Conservation (phyloP, 2,888 invertebrate species). For the Rhagonycha lutea region DNA sequence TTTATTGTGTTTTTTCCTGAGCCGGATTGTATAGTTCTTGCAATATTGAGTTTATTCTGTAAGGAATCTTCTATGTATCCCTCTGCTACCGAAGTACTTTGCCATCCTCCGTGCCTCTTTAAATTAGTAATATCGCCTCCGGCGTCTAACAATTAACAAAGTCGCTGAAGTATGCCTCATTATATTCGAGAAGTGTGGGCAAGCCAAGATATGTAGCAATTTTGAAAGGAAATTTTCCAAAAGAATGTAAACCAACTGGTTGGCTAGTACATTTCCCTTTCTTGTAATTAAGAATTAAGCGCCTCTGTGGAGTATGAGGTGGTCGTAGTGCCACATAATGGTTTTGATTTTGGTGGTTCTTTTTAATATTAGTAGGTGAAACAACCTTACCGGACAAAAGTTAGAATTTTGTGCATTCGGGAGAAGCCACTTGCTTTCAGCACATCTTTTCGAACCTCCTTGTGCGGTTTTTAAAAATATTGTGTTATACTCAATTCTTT, state of each 20-base stretch:
- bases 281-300: not conserved
- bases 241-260: not conserved
- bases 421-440: too few species aligned
- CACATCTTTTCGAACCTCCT: too few species aligned
- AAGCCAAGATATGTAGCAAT: not conserved
- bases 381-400: too few species aligned
- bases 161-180: not conserved
- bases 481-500: too few species aligned
- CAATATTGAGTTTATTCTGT: constrained; percentile 2
- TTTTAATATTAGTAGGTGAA: too few species aligned
- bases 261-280: not conserved
- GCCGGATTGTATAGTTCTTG: not conserved
- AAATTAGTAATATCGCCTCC: too few species aligned
- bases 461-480: too few species aligned
- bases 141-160: not conserved
- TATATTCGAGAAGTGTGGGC: not conserved
- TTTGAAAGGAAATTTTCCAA: not conserved
- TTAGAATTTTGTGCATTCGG: too few species aligned
- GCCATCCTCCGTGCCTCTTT: constrained; percentile 6
- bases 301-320: not conserved
- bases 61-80: constrained; percentile 2
- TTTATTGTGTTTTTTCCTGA: too few species aligned
- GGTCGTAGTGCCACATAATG: not conserved
- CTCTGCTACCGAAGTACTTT: constrained; percentile 3
- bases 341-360: too few species aligned